Percentiles rank a stretch among this genome's conserved stretches.
Conservation (phyloP, 2,797 vertebrate genomes). For the Phyllotis vaccarum region DNA sequence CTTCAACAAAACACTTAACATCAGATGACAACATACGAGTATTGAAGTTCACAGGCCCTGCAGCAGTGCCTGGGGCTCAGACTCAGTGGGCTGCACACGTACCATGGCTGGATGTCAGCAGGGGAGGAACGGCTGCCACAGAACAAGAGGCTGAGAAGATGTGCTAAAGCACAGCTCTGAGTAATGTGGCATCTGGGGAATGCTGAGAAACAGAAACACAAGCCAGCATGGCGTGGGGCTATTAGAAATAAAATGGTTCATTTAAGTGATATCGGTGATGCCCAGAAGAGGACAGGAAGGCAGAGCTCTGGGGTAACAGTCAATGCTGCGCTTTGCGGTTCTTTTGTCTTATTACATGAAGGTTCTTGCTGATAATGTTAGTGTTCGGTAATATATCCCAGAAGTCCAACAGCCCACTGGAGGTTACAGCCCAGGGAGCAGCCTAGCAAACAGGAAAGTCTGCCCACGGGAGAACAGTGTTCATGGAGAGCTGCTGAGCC, state of each 20-base stretch:
- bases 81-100: slow-evolving; percentile 40
- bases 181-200: slow-evolving; percentile 67
- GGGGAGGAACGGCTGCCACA: slow-evolving; percentile 37
- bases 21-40: slow-evolving; percentile 26
- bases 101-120: not conserved
- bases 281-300: slow-evolving; percentile 23
- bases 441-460: not conserved
- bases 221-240: slow-evolving; percentile 56
- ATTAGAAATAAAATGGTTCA: slow-evolving; percentile 66
- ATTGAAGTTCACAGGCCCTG: not conserved
- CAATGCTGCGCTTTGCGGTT: not conserved
- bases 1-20: slow-evolving; percentile 60
- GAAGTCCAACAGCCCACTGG: not conserved
- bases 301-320: slow-evolving; percentile 35
- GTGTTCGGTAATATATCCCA: slow-evolving; percentile 5
- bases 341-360: slow-evolving; percentile 18
- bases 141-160: slow-evolving; percentile 52
- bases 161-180: slow-evolving; percentile 37
- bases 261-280: slow-evolving; percentile 39
- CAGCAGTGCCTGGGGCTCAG: not conserved
- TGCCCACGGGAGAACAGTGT: not conserved
- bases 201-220: slow-evolving; percentile 62
- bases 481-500: not conserved
- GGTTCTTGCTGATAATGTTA: not conserved
- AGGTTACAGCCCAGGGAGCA: not conserved